Evolutionary conservation across 2,888 invertebrate genomes (phyloP).

Genomic region (Mantis religiosa): DNA sequence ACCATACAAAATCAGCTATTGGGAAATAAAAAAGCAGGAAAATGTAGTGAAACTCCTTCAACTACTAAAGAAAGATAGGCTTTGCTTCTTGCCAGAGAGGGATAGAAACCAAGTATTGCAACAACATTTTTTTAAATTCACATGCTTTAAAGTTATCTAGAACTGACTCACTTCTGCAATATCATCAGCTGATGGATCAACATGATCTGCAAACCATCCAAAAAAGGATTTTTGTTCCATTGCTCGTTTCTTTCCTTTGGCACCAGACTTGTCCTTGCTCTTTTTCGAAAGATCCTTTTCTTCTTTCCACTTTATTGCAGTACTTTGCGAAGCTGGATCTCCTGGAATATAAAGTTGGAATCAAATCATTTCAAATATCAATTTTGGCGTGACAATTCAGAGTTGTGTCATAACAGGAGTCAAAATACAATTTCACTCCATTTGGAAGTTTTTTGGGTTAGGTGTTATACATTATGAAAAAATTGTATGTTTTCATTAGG

Average conservation of each 20-base stretch:
- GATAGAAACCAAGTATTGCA: no score
- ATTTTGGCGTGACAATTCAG: no score
- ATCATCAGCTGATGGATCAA: constrained; percentile 78
- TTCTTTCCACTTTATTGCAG: constrained; percentile 76
- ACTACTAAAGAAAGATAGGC: not conserved
- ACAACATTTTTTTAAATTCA: not conserved
- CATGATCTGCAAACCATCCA: constrained; percentile 76
- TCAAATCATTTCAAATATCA: no score
- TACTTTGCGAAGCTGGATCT: constrained; percentile 69
- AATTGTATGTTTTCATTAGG: no score
- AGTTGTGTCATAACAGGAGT: no score
- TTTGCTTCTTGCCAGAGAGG: not conserved
- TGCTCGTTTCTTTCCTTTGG: constrained; percentile 57
- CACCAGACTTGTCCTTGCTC: constrained; percentile 48
- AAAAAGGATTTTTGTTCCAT: constrained; percentile 73
- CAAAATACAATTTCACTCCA: no score
- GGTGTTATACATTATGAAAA: no score
- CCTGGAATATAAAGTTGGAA: no score
- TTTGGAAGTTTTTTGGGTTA: no score
- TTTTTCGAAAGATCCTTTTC: constrained; percentile 66
- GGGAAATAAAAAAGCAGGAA: no score
- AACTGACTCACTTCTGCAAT: constrained; percentile 61
- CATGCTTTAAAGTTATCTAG: not conserved
- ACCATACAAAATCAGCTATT: no score
- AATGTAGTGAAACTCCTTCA: not conserved